These are phyloP conservation scores for Pseudochirops corinnae DNA, from an alignment of 2,797 vertebrate genomes.

Conservation along the genomic window DNA sequence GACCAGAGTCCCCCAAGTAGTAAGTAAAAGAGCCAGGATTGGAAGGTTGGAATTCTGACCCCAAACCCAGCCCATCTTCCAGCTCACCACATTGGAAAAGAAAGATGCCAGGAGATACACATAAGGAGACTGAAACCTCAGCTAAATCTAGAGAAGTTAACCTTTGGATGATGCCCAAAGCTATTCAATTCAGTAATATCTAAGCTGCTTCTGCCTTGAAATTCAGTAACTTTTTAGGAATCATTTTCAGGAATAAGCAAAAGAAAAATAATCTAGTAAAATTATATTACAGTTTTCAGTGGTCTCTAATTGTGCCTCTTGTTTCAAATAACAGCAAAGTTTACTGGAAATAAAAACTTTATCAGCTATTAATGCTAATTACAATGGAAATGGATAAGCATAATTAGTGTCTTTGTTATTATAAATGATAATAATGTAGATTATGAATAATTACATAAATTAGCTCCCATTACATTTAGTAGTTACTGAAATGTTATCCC, in stretches of 20 bases:
- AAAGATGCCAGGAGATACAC: not conserved
- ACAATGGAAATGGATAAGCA: not conserved
- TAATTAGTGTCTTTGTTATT: not conserved
- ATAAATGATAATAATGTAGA: not conserved
- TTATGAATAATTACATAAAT: not conserved
- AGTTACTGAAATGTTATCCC: not conserved
- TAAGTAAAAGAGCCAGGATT: not conserved
- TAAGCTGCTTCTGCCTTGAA: not conserved
- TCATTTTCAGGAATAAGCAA: not conserved
- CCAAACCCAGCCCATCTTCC: not conserved
- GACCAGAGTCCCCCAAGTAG: not conserved
- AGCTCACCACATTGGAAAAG: not conserved
- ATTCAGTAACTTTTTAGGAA: not conserved
- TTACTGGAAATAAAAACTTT: not conserved
- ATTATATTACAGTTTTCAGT: not conserved
- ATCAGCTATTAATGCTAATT: not conserved
- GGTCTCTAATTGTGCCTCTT: not conserved
- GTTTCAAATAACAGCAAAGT: not conserved
- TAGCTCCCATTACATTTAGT: not conserved
- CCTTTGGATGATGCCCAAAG: not conserved
- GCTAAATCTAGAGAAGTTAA: not conserved
- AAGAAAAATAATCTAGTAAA: not conserved
- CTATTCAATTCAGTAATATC: not conserved
- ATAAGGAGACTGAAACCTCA: not conserved
- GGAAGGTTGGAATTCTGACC: not conserved